Evolutionary conservation across 2,113 vertebrate genomes (phyloP).

Genomic region (Noturus placidus): DNA sequence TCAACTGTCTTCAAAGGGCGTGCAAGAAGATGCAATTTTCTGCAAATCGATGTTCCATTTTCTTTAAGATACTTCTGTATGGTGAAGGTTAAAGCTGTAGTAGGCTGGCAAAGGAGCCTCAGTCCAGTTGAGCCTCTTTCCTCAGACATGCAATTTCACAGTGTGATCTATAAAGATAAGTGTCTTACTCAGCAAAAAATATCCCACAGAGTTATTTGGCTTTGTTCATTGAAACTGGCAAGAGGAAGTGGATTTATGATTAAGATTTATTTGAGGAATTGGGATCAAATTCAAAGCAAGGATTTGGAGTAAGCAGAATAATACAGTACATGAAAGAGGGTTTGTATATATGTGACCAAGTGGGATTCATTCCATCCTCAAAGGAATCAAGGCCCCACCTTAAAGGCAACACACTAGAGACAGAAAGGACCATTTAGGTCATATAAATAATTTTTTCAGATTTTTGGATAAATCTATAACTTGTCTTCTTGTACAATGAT

Average conservation of each 20-base stretch:
- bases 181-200: conserved; percentile 39
- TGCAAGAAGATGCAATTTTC: not conserved
- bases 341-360: not conserved
- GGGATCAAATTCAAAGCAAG: conserved; percentile 20
- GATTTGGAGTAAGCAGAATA: not conserved
- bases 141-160: conserved; percentile 16
- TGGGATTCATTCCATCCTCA: not conserved
- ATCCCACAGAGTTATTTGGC: conserved; percentile 13
- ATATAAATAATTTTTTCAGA: not conserved
- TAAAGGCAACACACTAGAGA: not conserved
- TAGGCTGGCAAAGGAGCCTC: not conserved
- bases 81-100: conserved; percentile 22
- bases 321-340: not conserved
- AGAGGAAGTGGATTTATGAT: conserved; percentile 10
- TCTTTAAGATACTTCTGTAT: conserved; percentile 19
- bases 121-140: conserved; percentile 14
- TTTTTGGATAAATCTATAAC: not conserved
- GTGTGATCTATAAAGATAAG: conserved; percentile 5
- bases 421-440: not conserved
- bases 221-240: conserved; percentile 8
- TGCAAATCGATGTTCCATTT: not conserved
- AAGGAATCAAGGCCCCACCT: not conserved
- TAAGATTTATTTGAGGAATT: conserved; percentile 12
- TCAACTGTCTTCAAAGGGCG: not conserved
- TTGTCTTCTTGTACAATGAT: not conserved